Evolutionary conservation across 2,797 vertebrate genomes (phyloP).

Genomic region (Pristis pectinata): DNA sequence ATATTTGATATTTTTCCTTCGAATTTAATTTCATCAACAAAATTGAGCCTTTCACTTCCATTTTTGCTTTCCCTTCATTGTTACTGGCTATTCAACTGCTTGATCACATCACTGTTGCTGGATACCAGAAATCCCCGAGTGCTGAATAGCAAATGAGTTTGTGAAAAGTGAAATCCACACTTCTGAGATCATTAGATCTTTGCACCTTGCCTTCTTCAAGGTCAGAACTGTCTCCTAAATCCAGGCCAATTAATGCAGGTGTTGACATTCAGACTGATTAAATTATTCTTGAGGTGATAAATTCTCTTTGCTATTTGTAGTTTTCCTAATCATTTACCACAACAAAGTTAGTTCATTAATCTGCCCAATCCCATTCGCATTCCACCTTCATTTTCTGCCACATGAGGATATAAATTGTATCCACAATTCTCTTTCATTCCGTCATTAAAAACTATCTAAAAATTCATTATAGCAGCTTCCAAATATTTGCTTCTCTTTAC

Average conservation of each 20-base stretch:
- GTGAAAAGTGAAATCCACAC: too few species aligned
- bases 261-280: background rate
- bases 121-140: background rate
- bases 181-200: too few species aligned
- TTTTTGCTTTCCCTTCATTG: too few species aligned
- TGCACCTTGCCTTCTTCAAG: too few species aligned
- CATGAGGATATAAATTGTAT: background rate
- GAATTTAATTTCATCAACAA: too few species aligned
- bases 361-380: background rate
- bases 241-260: too few species aligned
- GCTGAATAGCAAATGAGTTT: too few species aligned
- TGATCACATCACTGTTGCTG: background rate
- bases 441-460: background rate
- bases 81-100: background rate
- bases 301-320: background rate
- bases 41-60: too few species aligned
- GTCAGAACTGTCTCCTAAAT: too few species aligned
- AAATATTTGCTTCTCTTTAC: background rate
- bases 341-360: background rate
- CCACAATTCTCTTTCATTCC: background rate
- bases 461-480: background rate
- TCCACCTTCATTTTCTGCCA: background rate
- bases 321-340: background rate
- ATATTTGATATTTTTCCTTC: too few species aligned
- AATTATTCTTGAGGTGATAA: background rate